Evolutionary conservation across 37 sponge, comb jelly and placozoan species (phyloP).

Genomic region (Haliclona indistincta): DNA sequence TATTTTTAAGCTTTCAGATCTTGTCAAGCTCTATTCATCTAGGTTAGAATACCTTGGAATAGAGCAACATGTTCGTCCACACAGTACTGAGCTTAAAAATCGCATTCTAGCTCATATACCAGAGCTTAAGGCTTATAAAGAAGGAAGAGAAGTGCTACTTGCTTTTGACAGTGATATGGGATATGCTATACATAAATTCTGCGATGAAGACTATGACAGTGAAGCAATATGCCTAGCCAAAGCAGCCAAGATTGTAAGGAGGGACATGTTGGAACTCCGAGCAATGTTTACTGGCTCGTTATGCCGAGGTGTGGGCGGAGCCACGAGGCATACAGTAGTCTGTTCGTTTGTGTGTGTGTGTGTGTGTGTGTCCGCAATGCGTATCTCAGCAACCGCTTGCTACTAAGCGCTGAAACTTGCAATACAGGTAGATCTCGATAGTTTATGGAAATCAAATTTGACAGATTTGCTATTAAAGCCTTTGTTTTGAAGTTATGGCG

Average conservation of each 20-base stretch:
- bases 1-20: constrained; percentile 8
- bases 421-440: no score
- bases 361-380: no score
- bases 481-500: no score
- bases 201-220: neutral
- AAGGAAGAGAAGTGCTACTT: constrained; percentile 14
- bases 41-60: neutral
- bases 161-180: constrained; percentile 24
- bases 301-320: no score
- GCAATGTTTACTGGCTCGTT: constrained; percentile 1
- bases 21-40: neutral
- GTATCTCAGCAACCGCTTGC: no score
- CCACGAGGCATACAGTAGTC: no score
- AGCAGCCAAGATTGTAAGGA: constrained; percentile 1
- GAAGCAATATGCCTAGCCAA: constrained; percentile 6
- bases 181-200: neutral
- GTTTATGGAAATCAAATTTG: no score
- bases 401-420: no score
- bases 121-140: constrained; percentile 3
- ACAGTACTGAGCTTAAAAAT: constrained; percentile 1
- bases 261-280: neutral
- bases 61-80: neutral
- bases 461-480: no score
- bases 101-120: constrained; percentile 8
- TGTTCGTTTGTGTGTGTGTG: no score